Evolutionary conservation across 2,113 vertebrate genomes (phyloP).

Genomic region (Peromyscus polionotus): DNA sequence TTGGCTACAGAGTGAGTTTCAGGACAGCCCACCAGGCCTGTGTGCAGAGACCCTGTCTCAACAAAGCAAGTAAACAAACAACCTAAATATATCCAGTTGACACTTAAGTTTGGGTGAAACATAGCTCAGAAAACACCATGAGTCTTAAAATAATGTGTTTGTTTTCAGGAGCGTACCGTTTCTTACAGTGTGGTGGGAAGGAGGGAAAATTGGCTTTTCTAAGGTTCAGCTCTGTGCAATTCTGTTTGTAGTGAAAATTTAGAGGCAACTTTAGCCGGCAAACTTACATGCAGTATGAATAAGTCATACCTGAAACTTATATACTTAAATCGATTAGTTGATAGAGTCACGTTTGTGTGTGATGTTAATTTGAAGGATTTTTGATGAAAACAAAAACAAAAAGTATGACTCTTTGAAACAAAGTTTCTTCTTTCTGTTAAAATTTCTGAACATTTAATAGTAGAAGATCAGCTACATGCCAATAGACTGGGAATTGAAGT

Average conservation of each 20-base stretch:
- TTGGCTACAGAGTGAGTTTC: not conserved
- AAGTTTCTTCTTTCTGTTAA: not conserved
- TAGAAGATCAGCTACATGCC: not conserved
- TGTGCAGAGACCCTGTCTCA: not conserved
- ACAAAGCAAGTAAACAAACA: not conserved
- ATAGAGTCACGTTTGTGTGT: not conserved
- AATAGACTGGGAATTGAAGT: not conserved
- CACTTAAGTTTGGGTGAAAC: not conserved
- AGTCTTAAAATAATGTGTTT: not conserved
- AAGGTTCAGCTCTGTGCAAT: not conserved
- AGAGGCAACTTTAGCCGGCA: not conserved
- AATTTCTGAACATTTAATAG: constrained; percentile 16
- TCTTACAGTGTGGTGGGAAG: not conserved
- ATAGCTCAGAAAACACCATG: not conserved
- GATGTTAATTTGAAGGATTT: not conserved
- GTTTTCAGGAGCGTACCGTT: not conserved
- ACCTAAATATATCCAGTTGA: not conserved
- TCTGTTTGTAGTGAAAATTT: not conserved
- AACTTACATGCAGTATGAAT: not conserved
- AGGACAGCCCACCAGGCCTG: not conserved
- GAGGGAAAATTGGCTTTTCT: not conserved
- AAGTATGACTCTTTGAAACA: not conserved
- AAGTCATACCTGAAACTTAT: not conserved
- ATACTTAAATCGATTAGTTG: not conserved
- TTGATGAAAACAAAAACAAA: not conserved